These are phyloP conservation scores for Chalcosyrphus nemorum DNA, from an alignment of 2,888 invertebrate genomes.

Conservation along the genomic window DNA sequence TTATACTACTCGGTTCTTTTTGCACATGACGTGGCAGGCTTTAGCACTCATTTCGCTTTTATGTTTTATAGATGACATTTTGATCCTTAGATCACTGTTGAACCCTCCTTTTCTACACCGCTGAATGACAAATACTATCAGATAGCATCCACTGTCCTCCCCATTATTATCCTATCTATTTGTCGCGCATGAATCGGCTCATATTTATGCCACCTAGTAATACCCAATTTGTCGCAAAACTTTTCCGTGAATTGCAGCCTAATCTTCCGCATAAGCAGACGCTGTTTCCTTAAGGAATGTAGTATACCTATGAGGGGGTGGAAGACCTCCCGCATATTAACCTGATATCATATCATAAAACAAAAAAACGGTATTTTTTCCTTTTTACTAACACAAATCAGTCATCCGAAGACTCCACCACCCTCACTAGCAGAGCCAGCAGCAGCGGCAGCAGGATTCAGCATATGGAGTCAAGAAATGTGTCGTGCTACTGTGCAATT, in stretches of 20 bases:
- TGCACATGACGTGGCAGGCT: no score
- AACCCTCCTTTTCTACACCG: no score
- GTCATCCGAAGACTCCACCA: no score
- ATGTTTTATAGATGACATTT: no score
- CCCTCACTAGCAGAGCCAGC: no score
- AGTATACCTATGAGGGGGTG: background rate
- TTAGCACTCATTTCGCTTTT: no score
- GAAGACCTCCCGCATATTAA: background rate
- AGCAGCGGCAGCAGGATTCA: no score
- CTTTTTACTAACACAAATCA: slow-evolving; percentile 12
- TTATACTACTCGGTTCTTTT: no score
- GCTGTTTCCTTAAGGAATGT: slow-evolving; percentile 35
- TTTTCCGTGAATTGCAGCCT: slow-evolving; percentile 35
- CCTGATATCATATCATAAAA: background rate
- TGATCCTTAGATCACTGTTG: no score
- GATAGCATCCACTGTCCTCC: background rate
- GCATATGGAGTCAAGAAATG: background rate
- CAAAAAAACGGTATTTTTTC: background rate
- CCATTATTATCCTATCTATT: background rate
- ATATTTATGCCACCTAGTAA: background rate
- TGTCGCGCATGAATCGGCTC: background rate
- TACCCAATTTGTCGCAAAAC: background rate
- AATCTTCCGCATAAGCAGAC: slow-evolving; percentile 57
- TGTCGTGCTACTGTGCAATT: slow-evolving; percentile 62
- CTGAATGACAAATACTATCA: background rate